Evolutionary conservation across 2,888 invertebrate species (phyloP), one percentile per base, ranked within the genome.

Genomic region (Caenorhabditis uteleia): DNA sequence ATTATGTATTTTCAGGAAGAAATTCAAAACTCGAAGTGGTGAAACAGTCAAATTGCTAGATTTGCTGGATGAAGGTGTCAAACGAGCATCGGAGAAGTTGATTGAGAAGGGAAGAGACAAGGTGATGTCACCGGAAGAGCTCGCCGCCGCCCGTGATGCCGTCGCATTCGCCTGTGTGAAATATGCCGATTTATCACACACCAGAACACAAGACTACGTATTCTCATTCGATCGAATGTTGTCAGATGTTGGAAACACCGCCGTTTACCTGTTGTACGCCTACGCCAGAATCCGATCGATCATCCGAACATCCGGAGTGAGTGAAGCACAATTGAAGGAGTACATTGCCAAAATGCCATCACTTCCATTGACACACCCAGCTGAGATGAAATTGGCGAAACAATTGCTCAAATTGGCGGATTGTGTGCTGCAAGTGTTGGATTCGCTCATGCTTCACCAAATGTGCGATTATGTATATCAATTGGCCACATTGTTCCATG

Each of bases 191-290:
- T 87, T 98, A 44, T 91, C 91, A 14, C 94, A 95, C 82, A 94
- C 94, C 84, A 88, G 95, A 64, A 89, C 89, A 55, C 91, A 73
- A 57, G 97, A 97, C 83, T 98, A 98, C 83, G 89, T 97, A 2
- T 98, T 98, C 86, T 95, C 95, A 1, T 98, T 95, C 85, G 95
- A 98, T 83, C 93, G 93, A 85, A 99, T 99, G 98, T 87, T 99
- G 68, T 95, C 98, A 82, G 97, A 98, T 84, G 91, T 91, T 84
- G 98, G 98, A 10, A 99, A 99, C 84, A 99, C 98, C 0, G 98
- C 98, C 0, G 95, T 95, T 0, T 99, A 98, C 84, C 86, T 99
- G 48, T 85, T 98, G 7, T 98, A 98, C 85, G 93, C 94, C 0
- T 89, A 91, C 75, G 95, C 95, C 10, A 88, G 98, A 36, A 99